Percentiles rank a stretch among this genome's conserved stretches.
Conservation (phyloP, 92 coral and sea anemone species). For the Desmophyllum pertusum region DNA sequence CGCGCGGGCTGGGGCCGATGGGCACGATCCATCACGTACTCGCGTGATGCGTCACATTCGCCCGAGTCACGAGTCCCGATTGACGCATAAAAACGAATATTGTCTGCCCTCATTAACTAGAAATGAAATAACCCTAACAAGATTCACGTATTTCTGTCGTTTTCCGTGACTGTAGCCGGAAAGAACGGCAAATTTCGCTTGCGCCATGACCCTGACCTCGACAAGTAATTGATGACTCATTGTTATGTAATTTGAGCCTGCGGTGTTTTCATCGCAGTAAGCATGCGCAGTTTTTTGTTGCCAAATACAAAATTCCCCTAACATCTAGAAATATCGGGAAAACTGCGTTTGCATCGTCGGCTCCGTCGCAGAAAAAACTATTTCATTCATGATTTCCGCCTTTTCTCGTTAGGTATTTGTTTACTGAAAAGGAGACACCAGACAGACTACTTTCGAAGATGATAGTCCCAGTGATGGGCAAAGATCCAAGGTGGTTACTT, state of each 20-base stretch:
- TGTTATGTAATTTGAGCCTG: constrained; percentile 94
- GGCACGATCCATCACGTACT: constrained; percentile 93
- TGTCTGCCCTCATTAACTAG: not conserved
- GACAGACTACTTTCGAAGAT: constrained; percentile 71
- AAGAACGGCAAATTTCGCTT: constrained; percentile 30
- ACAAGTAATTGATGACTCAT: constrained; percentile 85
- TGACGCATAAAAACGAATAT: not conserved
- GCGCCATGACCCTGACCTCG: constrained; percentile 78
- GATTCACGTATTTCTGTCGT: not conserved
- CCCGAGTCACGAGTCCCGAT: constrained; percentile 43
- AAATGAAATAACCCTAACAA: not conserved
- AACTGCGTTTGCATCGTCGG: constrained; percentile 40
- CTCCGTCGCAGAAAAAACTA: constrained; percentile 39
- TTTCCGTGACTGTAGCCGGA: constrained; percentile 48
- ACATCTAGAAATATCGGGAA: constrained; percentile 83
- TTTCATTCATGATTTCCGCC: constrained; percentile 55
- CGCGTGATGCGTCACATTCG: constrained; percentile 58
- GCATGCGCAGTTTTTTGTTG: constrained; percentile 77
- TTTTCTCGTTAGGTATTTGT: constrained; percentile 41
- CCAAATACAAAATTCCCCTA: constrained; percentile 61
- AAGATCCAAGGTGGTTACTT: constrained; percentile 99
- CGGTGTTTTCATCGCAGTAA: constrained; percentile 45
- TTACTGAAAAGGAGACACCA: constrained; percentile 46
- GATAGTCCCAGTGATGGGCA: constrained; percentile 95
- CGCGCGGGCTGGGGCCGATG: constrained; percentile 51